Conservation (phyloP, 2,113 vertebrate genomes). For the Octodon degus region DNA sequence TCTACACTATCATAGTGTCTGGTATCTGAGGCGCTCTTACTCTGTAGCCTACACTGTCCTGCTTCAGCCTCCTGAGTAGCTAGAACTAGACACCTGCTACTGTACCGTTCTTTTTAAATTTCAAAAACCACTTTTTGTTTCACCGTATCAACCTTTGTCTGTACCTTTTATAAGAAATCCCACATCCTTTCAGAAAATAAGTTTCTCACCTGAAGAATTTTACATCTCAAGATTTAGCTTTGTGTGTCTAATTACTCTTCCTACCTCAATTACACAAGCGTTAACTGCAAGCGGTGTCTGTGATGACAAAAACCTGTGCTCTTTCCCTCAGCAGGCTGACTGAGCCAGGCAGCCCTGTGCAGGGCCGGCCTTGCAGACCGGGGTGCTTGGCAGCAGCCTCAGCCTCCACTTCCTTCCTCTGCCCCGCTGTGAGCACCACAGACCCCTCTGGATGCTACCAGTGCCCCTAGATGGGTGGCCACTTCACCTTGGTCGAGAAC, state of each 20-base stretch:
- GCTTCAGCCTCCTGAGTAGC: neutral
- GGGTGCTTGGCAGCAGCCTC: neutral
- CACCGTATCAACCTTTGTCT: constrained; percentile 13
- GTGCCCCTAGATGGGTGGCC: too few species aligned
- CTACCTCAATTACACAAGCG: neutral
- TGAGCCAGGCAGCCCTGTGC: neutral
- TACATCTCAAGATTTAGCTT: neutral
- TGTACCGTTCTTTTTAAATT: neutral
- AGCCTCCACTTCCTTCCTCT: neutral
- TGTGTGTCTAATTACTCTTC: constrained; percentile 5
- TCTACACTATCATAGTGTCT: neutral
- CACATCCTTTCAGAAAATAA: constrained; percentile 30
- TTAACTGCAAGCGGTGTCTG: neutral
- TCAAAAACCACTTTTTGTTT: neutral
- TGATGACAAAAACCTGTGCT: neutral
- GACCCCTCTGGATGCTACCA: neutral
- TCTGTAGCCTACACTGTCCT: neutral
- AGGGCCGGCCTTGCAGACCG: neutral
- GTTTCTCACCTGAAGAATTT: neutral
- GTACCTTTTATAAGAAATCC: neutral
- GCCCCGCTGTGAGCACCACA: neutral
- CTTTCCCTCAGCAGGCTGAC: neutral
- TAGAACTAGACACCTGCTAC: neutral
- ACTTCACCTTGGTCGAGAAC: neutral
- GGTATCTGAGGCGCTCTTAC: neutral